A percentile compares a stretch with the other conserved stretches of the same genome.
Evolutionary conservation across 2,888 invertebrate species (phyloP).

Genomic region (Phymatocera aterrima): DNA sequence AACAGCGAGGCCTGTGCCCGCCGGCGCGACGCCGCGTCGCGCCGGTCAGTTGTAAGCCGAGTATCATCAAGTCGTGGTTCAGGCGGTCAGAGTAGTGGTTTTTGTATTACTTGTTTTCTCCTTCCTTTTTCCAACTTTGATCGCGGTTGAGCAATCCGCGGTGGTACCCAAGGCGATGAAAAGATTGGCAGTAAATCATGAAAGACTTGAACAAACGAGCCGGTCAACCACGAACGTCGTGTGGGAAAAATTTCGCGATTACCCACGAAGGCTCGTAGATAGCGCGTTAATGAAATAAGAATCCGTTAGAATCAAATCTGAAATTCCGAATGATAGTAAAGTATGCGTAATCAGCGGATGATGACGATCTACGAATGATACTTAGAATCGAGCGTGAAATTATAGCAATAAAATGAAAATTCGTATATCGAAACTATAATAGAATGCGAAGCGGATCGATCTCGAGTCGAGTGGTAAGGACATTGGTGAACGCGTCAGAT

Average conservation of each 20-base stretch:
- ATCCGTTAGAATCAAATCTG: too few relatives aligned
- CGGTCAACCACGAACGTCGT: too few relatives aligned
- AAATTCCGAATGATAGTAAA: too few relatives aligned
- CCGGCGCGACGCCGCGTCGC: background rate
- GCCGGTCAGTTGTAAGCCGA: background rate
- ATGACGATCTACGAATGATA: too few relatives aligned
- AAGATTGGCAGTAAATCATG: constrained; percentile 4
- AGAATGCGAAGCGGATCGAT: too few relatives aligned
- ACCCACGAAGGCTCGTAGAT: too few relatives aligned
- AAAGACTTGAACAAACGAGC: background rate
- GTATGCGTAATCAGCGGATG: too few relatives aligned
- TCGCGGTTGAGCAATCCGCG: background rate
- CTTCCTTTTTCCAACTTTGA: background rate
- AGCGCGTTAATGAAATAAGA: too few relatives aligned
- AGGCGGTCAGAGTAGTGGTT: background rate
- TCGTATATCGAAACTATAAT: background rate
- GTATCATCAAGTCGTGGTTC: background rate
- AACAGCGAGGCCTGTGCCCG: too few relatives aligned
- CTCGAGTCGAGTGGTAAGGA: background rate
- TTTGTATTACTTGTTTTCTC: background rate
- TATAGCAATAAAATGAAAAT: too few relatives aligned
- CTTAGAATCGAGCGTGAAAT: too few relatives aligned
- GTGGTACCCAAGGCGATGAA: background rate
- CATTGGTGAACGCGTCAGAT: constrained; percentile 24
- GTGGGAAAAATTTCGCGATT: background rate